Percentiles rank a stretch among this genome's conserved stretches.
Evolutionary conservation across 2,888 invertebrate species (phyloP).

Genomic region (Nebria brevicollis): DNA sequence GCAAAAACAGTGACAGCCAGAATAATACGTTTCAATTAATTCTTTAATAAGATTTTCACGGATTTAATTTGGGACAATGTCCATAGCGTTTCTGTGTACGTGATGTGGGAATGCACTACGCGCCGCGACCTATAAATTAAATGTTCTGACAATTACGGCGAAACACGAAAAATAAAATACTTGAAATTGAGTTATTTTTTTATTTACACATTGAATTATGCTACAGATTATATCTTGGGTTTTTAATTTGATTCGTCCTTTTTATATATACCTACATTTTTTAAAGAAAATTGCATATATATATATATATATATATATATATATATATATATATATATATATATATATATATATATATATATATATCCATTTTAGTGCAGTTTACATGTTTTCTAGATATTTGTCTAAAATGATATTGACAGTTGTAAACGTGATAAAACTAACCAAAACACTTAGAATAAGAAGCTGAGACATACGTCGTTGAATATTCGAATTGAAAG

Average conservation of each 20-base stretch:
- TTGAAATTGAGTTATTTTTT: slow-evolving; percentile 35
- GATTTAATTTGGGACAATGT: slow-evolving; percentile 39
- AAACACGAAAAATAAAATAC: slow-evolving; percentile 36
- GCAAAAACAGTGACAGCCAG: slow-evolving; percentile 4
- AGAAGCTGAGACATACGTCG: slow-evolving; percentile 4
- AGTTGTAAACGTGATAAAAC: slow-evolving; percentile 22
- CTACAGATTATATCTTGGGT: slow-evolving; percentile 22
- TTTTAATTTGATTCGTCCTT: neutral
- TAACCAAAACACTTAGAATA: slow-evolving; percentile 20
- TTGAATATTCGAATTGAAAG: neutral
- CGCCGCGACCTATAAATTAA: slow-evolving; percentile 30
- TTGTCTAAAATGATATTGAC: slow-evolving; percentile 25
- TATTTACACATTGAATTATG: slow-evolving; percentile 9
- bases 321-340: neutral
- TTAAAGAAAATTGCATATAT: neutral
- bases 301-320: too few relatives aligned
- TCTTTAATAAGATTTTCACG: slow-evolving; percentile 39
- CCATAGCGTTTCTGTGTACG: slow-evolving; percentile 7
- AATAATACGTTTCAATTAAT: slow-evolving; percentile 45
- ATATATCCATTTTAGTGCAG: neutral
- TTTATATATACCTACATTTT: slow-evolving; percentile 8
- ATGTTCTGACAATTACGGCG: slow-evolving; percentile 39
- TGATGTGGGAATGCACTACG: slow-evolving; percentile 12
- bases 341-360: neutral
- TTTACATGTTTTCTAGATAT: neutral